phyloP scores from a whole-genome alignment of 2,113 vertebrate species.

The Siniperca chuatsi region DNA sequence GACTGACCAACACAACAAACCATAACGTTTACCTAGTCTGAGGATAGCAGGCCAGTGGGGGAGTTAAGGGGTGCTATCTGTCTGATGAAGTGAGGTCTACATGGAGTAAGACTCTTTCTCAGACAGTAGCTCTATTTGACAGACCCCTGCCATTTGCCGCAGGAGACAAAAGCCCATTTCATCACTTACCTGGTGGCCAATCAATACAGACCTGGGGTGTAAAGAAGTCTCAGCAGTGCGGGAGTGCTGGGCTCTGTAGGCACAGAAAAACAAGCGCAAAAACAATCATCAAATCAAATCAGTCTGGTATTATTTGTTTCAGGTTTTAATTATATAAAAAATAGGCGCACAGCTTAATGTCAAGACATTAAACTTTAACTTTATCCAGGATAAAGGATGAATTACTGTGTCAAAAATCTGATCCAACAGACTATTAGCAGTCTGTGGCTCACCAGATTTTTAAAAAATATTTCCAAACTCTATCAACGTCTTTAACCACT shows the following conservation, averaged over 20 bases:
- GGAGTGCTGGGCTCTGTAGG: slow-evolving; percentile 29
- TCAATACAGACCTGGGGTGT: slow-evolving; percentile 68
- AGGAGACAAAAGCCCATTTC: slow-evolving; percentile 76
- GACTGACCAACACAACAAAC: slow-evolving; percentile 60
- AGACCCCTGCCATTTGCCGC: slow-evolving; percentile 64
- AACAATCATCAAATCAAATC: slow-evolving; percentile 20
- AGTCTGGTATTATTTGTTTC: slow-evolving; percentile 25
- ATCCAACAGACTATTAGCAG: slow-evolving; percentile 35
- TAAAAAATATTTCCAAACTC: slow-evolving; percentile 27
- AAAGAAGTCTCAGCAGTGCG: slow-evolving; percentile 36
- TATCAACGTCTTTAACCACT: slow-evolving; percentile 43
- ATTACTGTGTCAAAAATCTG: slow-evolving; percentile 30
- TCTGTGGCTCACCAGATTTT: slow-evolving; percentile 31
- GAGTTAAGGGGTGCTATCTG: slow-evolving; percentile 52
- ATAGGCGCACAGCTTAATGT: not conserved
- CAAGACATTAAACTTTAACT: slow-evolving; percentile 26
- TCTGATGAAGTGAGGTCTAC: slow-evolving; percentile 82
- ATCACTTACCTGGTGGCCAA: slow-evolving; percentile 70
- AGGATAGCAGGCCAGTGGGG: slow-evolving; percentile 38
- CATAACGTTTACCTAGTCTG: slow-evolving; percentile 43
- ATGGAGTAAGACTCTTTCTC: slow-evolving; percentile 46
- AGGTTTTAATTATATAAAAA: slow-evolving; percentile 11
- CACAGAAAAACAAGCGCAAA: slow-evolving; percentile 53
- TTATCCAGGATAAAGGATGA: slow-evolving; percentile 38
- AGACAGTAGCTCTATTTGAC: slow-evolving; percentile 61